phyloP scores from a whole-genome alignment of 2,113 vertebrate species.

The Cettia cetti region DNA sequence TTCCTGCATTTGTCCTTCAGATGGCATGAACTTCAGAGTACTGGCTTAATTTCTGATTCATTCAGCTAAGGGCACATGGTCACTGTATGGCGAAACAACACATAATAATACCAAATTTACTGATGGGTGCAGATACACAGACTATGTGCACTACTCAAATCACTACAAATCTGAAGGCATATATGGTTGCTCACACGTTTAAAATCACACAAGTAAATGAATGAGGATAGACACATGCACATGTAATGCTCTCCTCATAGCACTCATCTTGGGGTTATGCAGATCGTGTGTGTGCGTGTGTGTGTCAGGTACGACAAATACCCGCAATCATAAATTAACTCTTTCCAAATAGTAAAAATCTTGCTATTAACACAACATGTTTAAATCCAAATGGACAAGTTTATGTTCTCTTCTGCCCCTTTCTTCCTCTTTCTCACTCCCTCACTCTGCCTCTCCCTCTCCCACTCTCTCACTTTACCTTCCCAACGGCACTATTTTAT shows the following conservation, averaged over 20 bases:
- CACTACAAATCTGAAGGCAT: neutral
- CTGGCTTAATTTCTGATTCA: neutral
- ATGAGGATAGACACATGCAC: neutral
- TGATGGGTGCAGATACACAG: neutral
- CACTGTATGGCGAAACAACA: neutral
- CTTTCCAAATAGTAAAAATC: slow-evolving; percentile 24
- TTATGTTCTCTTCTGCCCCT: slow-evolving; percentile 46
- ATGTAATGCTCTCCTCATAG: neutral
- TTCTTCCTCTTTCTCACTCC: slow-evolving; percentile 37
- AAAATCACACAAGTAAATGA: slow-evolving; percentile 2
- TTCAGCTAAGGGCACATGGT: neutral
- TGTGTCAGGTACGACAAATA: neutral
- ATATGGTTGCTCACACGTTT: neutral
- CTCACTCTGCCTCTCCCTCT: slow-evolving; percentile 25
- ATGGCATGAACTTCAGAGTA: neutral
- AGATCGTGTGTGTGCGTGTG: neutral
- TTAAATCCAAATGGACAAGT: slow-evolving; percentile 38
- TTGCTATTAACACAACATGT: neutral
- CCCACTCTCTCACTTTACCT: slow-evolving; percentile 67
- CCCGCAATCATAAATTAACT: neutral
- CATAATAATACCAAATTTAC: neutral
- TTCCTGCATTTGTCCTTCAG: slow-evolving; percentile 35
- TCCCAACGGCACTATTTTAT: slow-evolving; percentile 75
- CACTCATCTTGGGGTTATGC: neutral
- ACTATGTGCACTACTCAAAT: neutral